These are phyloP conservation scores for Sander lucioperca DNA, from an alignment of 2,113 vertebrate species.

Conservation along the genomic window DNA sequence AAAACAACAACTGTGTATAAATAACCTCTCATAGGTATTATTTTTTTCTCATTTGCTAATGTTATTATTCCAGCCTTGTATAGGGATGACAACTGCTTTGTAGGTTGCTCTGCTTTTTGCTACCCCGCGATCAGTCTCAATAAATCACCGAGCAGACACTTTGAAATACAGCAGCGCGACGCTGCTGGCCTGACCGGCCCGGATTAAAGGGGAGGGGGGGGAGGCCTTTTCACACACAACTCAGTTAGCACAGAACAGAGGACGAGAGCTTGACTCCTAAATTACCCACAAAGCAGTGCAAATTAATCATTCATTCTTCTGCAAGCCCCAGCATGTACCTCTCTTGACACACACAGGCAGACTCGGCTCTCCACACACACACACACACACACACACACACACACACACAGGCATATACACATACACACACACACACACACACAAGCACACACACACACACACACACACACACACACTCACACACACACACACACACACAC, in stretches of 20 bases:
- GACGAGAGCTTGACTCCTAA: slow-evolving; percentile 70
- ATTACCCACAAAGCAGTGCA: slow-evolving; percentile 67
- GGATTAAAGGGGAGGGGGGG: slow-evolving; percentile 45
- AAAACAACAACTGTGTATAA: slow-evolving; percentile 1
- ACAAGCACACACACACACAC: too few species aligned
- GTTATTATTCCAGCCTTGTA: not conserved
- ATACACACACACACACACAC: not conserved
- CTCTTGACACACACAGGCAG: slow-evolving; percentile 1
- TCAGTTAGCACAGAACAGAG: slow-evolving; percentile 48
- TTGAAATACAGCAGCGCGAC: slow-evolving; percentile 47
- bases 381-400: slow-evolving; percentile 10
- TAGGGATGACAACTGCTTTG: not conserved
- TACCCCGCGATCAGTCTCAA: slow-evolving; percentile 40
- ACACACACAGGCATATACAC: not conserved
- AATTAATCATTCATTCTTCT: slow-evolving; percentile 75
- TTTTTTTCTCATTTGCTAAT: slow-evolving; percentile 18
- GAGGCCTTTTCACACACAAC: slow-evolving; percentile 45
- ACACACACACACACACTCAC: too few species aligned
- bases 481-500: too few species aligned
- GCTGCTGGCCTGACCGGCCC: slow-evolving; percentile 21
- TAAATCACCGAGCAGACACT: slow-evolving; percentile 55
- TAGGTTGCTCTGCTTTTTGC: slow-evolving; percentile 53
- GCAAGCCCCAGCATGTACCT: slow-evolving; percentile 57
- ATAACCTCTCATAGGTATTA: not conserved
- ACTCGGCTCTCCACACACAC: slow-evolving; percentile 9